Evolutionary conservation across 53 echinoderm and acorn worm genomes (phyloP).

Genomic region (Zoroaster sp.): DNA sequence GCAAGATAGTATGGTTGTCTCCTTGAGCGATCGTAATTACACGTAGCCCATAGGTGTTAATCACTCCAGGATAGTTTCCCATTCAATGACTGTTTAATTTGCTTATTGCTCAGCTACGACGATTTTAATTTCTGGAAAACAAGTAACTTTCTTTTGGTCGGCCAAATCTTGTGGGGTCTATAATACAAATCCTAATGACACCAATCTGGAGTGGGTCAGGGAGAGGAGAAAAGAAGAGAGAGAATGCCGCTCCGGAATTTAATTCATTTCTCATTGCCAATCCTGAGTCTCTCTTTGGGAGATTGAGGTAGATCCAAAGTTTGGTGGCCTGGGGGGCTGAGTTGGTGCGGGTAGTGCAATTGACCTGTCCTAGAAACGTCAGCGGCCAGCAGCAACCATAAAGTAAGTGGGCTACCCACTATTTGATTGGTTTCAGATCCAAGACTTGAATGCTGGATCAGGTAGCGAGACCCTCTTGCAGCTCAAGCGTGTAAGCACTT

Average conservation of each 20-base stretch:
- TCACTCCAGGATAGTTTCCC: constrained; percentile 39
- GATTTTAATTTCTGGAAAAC: constrained; percentile 58
- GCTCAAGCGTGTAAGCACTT: constrained; percentile 47
- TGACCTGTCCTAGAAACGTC: constrained; percentile 68
- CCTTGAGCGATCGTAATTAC: constrained; percentile 51
- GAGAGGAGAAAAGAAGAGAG: no score
- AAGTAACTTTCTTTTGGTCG: constrained; percentile 6
- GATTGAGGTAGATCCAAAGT: constrained; percentile 32
- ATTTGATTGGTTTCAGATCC: constrained; percentile 56
- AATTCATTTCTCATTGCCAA: constrained; percentile 53
- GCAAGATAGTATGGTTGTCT: neutral
- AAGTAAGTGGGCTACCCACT: constrained; percentile 2
- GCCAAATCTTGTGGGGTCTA: constrained; percentile 4
- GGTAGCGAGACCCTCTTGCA: constrained; percentile 15
- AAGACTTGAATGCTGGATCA: constrained; percentile 3
- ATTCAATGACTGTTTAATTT: constrained; percentile 59
- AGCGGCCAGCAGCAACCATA: constrained; percentile 1
- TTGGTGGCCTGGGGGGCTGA: constrained; percentile 44
- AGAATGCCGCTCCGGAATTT: constrained; percentile 18
- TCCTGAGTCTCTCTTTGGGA: neutral
- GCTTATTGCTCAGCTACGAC: constrained; percentile 58
- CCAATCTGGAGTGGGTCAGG: constrained; percentile 20
- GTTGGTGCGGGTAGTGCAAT: constrained; percentile 14
- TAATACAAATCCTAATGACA: constrained; percentile 39
- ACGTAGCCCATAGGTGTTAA: constrained; percentile 60